Conservation (phyloP, 2,888 invertebrate genomes). For the Diadromus collaris region DNA sequence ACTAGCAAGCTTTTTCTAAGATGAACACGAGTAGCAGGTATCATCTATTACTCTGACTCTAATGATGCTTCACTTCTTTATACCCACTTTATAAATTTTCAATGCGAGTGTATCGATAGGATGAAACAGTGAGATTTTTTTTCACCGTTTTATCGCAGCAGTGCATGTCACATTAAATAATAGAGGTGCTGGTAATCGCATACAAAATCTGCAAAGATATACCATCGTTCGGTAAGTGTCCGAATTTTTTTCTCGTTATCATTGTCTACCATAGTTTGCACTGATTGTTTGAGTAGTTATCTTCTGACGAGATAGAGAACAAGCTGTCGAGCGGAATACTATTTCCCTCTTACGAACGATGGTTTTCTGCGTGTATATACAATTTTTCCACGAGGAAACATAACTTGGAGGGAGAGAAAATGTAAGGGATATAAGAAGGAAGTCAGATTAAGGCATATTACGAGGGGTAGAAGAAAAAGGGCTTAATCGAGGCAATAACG, state of each 20-base stretch:
- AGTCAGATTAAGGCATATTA: constrained; percentile 28
- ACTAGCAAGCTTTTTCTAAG: constrained; percentile 26
- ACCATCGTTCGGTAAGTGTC: constrained; percentile 12
- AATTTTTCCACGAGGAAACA: not conserved
- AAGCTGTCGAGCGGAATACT: not conserved
- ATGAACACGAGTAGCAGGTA: constrained; percentile 31
- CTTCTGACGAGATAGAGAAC: not conserved
- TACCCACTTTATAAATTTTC: constrained; percentile 46
- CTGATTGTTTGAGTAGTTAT: not conserved
- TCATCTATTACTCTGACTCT: constrained; percentile 47
- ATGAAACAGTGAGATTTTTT: constrained; percentile 12
- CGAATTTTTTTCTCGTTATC: not conserved
- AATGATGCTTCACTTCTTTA: constrained; percentile 54
- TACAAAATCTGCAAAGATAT: not conserved
- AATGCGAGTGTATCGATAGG: not conserved
- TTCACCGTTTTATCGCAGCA: constrained; percentile 6
- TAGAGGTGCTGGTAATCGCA: not conserved
- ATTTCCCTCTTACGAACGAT: constrained; percentile 18
- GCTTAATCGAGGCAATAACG: constrained; percentile 46
- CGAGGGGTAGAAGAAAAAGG: not conserved
- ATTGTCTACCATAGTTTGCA: not conserved
- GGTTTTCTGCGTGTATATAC: constrained; percentile 17
- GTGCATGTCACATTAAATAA: constrained; percentile 6
- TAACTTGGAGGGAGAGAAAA: not conserved
- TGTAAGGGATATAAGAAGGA: constrained; percentile 9